Evolutionary conservation across 1,140 invertebrate species (phyloP).

Genomic region (Choristoneura fumiferana): DNA sequence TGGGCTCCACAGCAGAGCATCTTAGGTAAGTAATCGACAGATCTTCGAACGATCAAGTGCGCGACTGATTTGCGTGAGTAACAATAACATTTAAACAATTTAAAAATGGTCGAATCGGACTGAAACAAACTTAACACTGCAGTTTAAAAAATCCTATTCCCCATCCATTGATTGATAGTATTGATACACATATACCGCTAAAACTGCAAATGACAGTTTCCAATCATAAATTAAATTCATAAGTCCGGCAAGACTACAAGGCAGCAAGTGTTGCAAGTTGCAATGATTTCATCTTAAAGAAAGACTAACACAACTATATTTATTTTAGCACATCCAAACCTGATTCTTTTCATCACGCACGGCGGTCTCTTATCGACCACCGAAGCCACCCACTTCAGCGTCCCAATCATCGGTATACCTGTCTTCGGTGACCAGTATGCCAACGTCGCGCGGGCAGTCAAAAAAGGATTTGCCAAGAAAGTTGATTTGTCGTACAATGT

Average conservation of each 20-base stretch:
- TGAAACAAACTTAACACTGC: too few species aligned
- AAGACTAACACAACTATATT: not conserved
- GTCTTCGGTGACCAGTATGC: conserved; percentile 80
- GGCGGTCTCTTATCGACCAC: conserved; percentile 81
- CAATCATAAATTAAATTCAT: not conserved
- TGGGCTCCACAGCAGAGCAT: conserved; percentile 87
- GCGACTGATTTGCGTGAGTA: too few species aligned
- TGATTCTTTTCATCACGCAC: conserved; percentile 80
- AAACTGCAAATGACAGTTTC: too few species aligned
- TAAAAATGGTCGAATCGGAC: too few species aligned
- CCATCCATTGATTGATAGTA: too few species aligned
- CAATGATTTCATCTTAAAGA: not conserved
- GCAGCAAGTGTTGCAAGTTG: not conserved
- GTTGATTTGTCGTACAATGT: conserved; percentile 27
- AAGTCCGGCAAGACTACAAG: not conserved
- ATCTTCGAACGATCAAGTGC: too few species aligned
- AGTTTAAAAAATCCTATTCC: too few species aligned
- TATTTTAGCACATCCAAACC: conserved; percentile 13
- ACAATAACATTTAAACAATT: too few species aligned
- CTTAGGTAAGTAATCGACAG: conserved; percentile 57
- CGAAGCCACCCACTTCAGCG: conserved; percentile 81
- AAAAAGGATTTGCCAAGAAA: conserved; percentile 50
- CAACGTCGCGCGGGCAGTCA: conserved; percentile 62
- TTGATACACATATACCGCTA: too few species aligned
- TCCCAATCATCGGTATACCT: conserved; percentile 82